Conservation (phyloP, 2,888 invertebrate species). For the Harmothoe impar region DNA sequence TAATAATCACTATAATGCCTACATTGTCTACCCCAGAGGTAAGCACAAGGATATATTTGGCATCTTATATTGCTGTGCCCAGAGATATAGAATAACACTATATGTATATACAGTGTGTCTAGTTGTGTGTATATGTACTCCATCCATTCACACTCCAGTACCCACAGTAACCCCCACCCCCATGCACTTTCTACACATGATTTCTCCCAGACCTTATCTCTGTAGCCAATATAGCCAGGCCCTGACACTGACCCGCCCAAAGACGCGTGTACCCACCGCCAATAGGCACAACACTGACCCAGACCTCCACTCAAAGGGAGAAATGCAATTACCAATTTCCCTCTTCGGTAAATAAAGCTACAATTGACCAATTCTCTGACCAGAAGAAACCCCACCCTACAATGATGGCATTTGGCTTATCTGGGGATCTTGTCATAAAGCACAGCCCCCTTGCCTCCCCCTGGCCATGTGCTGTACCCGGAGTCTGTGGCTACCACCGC, state of each 20-base stretch:
- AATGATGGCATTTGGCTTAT: neutral
- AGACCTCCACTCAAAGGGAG: neutral
- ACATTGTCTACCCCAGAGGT: too few relatives aligned
- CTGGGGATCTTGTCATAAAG: conserved; percentile 1
- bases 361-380: conserved; percentile 10
- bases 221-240: neutral
- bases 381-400: neutral
- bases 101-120: too few relatives aligned
- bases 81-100: too few relatives aligned
- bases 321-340: neutral
- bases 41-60: too few relatives aligned
- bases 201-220: conserved; percentile 20
- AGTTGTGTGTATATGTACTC: too few relatives aligned
- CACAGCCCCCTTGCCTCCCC: neutral
- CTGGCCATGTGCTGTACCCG: neutral
- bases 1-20: too few relatives aligned
- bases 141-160: too few relatives aligned
- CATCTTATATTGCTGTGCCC: too few relatives aligned
- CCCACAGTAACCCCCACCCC: neutral
- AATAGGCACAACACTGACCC: neutral
- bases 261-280: neutral
- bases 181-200: neutral
- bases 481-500: neutral
- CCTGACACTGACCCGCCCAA: neutral
- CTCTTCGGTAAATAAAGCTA: conserved; percentile 22